A percentile compares a stretch with the other conserved stretches of the same genome.
phyloP scores from a whole-genome alignment of 2,113 vertebrate species.

The Acanthochromis polyacanthus region DNA sequence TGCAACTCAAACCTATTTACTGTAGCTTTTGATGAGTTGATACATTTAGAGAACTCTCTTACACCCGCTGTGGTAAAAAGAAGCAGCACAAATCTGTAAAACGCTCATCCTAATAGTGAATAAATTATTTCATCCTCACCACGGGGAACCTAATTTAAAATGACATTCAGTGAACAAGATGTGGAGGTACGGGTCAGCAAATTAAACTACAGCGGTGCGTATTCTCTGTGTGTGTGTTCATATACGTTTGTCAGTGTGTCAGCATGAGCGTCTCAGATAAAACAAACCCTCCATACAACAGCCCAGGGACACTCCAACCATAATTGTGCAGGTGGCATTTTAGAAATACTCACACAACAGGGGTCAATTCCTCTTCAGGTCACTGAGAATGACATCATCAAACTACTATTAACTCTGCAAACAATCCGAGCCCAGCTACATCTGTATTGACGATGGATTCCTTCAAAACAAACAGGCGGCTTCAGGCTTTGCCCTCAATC shows the following conservation, averaged over 20 bases:
- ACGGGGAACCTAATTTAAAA: constrained; percentile 71
- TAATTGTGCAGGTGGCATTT: constrained; percentile 87
- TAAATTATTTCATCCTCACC: constrained; percentile 82
- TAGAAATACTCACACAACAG: constrained; percentile 79
- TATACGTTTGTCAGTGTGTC: neutral
- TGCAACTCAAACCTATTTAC: constrained; percentile 13
- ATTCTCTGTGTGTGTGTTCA: constrained; percentile 7
- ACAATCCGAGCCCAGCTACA: constrained; percentile 73
- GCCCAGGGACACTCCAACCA: constrained; percentile 67
- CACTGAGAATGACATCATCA: constrained; percentile 89
- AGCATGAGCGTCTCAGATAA: constrained; percentile 61
- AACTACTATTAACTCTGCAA: constrained; percentile 85
- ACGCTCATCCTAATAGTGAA: constrained; percentile 77
- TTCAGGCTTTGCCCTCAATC: constrained; percentile 85
- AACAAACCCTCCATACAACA: constrained; percentile 70
- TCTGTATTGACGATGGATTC: constrained; percentile 76
- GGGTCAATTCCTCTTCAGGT: constrained; percentile 86
- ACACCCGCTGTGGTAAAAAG: constrained; percentile 4
- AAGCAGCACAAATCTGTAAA: constrained; percentile 22
- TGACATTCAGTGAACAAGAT: constrained; percentile 75
- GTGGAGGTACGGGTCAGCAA: constrained; percentile 73
- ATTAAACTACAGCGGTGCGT: constrained; percentile 58
- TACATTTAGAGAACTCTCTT: neutral
- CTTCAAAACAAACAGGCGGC: constrained; percentile 77
- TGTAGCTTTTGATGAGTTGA: neutral